Percentiles rank a stretch among this genome's conserved stretches.
These are phyloP conservation scores for Diuraphis noxia DNA, from an alignment of 1,140 invertebrate species.

Conservation along the genomic window DNA sequence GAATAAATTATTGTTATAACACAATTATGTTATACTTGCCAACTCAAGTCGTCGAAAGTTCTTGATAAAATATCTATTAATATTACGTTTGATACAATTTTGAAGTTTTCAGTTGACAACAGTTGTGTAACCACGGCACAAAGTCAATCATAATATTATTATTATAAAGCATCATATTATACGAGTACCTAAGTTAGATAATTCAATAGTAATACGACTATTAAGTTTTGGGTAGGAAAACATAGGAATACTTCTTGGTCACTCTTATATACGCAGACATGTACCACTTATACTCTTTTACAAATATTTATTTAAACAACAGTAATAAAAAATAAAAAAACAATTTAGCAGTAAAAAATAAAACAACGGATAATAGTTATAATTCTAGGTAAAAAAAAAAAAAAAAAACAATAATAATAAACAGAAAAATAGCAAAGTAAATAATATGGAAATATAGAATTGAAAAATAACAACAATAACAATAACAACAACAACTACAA, in stretches of 20 bases:
- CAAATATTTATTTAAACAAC: constrained; percentile 28
- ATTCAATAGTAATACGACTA: neutral
- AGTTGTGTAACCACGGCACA: neutral
- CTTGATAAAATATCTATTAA: neutral
- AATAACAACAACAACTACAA: neutral
- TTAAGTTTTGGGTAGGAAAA: neutral
- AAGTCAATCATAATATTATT: neutral
- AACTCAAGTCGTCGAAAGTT: neutral
- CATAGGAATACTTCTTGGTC: neutral
- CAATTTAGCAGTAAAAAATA: neutral
- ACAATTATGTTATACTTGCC: neutral
- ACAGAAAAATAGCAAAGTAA: neutral
- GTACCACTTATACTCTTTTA: neutral
- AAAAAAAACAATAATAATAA: neutral
- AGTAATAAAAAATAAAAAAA: neutral
- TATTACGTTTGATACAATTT: neutral
- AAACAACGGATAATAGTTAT: neutral
- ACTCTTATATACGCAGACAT: neutral
- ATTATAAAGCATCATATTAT: neutral
- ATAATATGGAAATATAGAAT: neutral
- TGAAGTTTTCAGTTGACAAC: neutral
- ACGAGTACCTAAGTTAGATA: neutral
- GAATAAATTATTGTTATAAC: neutral
- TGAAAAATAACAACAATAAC: neutral
- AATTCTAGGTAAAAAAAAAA: neutral